phyloP scores from a whole-genome alignment of 2,113 vertebrate species.

The Campylomormyrus tamandua region DNA sequence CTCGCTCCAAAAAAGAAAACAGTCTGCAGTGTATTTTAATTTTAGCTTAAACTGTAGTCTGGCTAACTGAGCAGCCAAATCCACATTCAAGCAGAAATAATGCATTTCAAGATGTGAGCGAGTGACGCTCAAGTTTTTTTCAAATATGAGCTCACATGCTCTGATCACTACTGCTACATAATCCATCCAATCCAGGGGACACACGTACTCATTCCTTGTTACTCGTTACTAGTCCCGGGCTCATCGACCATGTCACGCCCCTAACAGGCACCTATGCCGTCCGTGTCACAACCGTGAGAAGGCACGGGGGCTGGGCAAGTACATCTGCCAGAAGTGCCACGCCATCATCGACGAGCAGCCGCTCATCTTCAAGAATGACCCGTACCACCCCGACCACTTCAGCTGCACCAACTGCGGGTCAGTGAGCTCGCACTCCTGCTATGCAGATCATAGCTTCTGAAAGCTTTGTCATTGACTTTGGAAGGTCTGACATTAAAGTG shows the following conservation, averaged over 20 bases:
- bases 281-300: conserved; percentile 92
- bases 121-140: too few relatives aligned
- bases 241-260: background rate
- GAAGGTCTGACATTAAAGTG: background rate
- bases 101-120: too few relatives aligned
- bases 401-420: conserved; percentile 97
- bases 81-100: too few relatives aligned
- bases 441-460: background rate
- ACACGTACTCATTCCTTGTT: background rate
- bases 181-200: background rate
- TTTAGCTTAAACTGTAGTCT: too few relatives aligned
- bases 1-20: too few relatives aligned
- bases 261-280: conserved; percentile 84
- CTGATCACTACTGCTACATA: background rate
- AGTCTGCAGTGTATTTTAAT: too few relatives aligned
- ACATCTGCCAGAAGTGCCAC: conserved; percentile 97
- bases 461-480: background rate
- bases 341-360: conserved; percentile 92
- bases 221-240: background rate
- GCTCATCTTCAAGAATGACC: conserved; percentile 93
- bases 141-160: too few relatives aligned
- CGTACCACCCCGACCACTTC: conserved; percentile 97
- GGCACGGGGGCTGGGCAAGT: conserved; percentile 89
- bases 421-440: conserved; percentile 24
- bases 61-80: too few relatives aligned